Percentiles rank a stretch among this genome's conserved stretches.
Evolutionary conservation across 2,888 invertebrate genomes (phyloP).

Genomic region (Mythimna loreyi): DNA sequence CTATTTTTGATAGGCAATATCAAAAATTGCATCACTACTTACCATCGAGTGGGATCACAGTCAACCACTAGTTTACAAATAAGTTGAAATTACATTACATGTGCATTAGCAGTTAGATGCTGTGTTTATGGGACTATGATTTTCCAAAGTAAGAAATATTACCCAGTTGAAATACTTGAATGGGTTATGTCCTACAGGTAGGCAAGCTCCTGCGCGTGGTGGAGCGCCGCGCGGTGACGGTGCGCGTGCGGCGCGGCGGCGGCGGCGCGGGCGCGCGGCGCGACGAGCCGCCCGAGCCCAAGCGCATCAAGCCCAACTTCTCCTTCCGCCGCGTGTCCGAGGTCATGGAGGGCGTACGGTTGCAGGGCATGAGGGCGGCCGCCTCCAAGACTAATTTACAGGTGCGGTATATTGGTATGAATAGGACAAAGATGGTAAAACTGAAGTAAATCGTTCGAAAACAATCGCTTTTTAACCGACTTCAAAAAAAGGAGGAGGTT

Average conservation of each 20-base stretch:
- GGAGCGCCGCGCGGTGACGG: constrained; percentile 86
- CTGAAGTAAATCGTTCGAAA: too few relatives aligned
- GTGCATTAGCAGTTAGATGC: too few relatives aligned
- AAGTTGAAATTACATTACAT: too few relatives aligned
- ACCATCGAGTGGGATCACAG: too few relatives aligned
- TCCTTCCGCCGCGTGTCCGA: constrained; percentile 88
- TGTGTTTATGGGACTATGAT: too few relatives aligned
- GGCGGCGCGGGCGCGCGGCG: constrained; percentile 77
- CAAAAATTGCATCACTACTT: too few relatives aligned
- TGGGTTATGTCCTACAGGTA: constrained; percentile 72
- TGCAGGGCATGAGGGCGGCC: constrained; percentile 85
- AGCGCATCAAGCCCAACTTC: constrained; percentile 83
- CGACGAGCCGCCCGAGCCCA: constrained; percentile 73
- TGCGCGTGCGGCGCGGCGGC: constrained; percentile 79
- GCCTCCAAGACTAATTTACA: constrained; percentile 80
- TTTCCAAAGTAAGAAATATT: too few relatives aligned
- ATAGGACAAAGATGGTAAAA: too few relatives aligned
- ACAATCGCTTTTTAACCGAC: too few relatives aligned
- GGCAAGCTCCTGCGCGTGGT: constrained; percentile 84
- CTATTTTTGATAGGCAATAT: too few relatives aligned
- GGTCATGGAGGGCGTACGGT: constrained; percentile 88
- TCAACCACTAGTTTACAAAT: too few relatives aligned
- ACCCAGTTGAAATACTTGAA: neutral
- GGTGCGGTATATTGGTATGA: constrained; percentile 54
- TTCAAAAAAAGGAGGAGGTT: too few relatives aligned